phyloP scores from a whole-genome alignment of 2,888 invertebrate genomes.

The Erebia palarica region DNA sequence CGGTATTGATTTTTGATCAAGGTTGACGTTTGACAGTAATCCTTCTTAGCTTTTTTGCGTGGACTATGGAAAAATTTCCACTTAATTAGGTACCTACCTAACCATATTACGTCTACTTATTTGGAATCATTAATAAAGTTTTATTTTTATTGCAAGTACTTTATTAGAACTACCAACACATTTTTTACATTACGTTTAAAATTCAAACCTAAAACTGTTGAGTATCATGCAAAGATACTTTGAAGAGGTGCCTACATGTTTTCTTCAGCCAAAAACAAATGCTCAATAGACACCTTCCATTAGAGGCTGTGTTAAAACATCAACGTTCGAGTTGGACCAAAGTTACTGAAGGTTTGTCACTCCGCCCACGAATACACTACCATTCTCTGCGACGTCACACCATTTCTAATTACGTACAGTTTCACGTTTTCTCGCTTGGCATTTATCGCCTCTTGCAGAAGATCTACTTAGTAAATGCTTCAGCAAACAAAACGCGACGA shows the following conservation, averaged over 20 bases:
- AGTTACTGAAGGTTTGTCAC: conserved; percentile 2
- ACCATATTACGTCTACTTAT: no score
- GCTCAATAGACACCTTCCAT: not conserved
- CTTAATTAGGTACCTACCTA: not conserved
- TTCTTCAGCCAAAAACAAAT: not conserved
- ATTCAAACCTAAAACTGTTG: no score
- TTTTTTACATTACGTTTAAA: no score
- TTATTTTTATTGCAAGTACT: not conserved
- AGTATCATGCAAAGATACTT: not conserved
- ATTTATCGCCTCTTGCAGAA: conserved; percentile 14
- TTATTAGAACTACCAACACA: no score
- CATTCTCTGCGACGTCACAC: conserved; percentile 6
- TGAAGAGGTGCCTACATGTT: not conserved
- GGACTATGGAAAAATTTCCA: not conserved
- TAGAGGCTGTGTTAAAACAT: not conserved
- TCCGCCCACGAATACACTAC: conserved; percentile 1
- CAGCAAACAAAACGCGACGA: not conserved
- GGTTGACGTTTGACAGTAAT: not conserved
- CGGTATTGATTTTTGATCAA: not conserved
- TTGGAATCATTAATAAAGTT: no score
- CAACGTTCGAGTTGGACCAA: not conserved
- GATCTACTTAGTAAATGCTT: not conserved
- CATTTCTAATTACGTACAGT: conserved; percentile 19
- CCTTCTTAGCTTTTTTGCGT: not conserved
- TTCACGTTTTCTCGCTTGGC: conserved; percentile 16